Evolutionary conservation across 23 tunicate species (phyloP), one percentile per base, ranked within the genome.

Genomic region (Halocynthia aurantium): DNA sequence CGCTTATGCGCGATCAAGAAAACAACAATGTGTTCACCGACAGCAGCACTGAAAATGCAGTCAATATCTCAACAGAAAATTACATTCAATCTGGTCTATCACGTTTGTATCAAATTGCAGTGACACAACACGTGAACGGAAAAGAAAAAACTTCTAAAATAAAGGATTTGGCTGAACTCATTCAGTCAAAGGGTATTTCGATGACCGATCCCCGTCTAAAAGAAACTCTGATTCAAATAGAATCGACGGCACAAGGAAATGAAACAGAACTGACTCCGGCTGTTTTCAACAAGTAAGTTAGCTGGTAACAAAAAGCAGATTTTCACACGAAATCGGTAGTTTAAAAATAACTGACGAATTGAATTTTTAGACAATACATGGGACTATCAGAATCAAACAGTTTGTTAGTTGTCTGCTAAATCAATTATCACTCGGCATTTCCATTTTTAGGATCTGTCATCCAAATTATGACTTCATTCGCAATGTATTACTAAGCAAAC

Each of bases 101-200:
- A 4, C 44, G 44, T 31, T 31, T 31, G 44, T 31, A 31, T 31
- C 44, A 31, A 31, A 31, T 31, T 31, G 44, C 44, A 31, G 44
- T 31, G 44, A 31, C 44, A 31, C 44, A 31, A 31, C 44, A 31
- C 44, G 44, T 31, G 4, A 31, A 31, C 44, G 44, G 44, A 31
- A 31, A 31, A 31, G 44, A 31, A 31, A 31, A 31, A 31, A 31
- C 44, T 31, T 31, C 71, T 0, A 76, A 76, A 54, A 82, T 87
- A 8, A 72, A 73, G 72, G 94, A 87, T 71, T 55, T 87, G 31
- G 49, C 78, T 11, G 80, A 71, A 22, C 71, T 82, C 18, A 61
- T 87, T 72, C 86, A 82, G 63, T 52, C 61, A 71, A 87, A 87
- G 56, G 94, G 94, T 10, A 82, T 87, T 20, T 64, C 71, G 57